Evolutionary conservation across 1,140 invertebrate genomes (phyloP), one percentile per base, ranked within the genome.

Genomic region (Himalopsyche phryganea): DNA sequence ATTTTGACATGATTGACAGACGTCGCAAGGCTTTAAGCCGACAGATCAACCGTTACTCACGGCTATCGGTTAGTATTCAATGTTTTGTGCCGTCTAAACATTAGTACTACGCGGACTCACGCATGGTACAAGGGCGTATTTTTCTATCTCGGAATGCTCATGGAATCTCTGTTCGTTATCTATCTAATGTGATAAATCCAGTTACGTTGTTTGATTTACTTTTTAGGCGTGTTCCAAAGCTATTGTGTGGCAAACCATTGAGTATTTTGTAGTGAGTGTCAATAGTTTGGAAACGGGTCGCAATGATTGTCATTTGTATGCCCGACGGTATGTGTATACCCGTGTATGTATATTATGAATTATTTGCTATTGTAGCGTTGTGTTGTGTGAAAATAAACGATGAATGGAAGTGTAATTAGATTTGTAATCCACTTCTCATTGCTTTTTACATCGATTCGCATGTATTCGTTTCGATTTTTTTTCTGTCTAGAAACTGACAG

Each of bases 361-460:
- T 56, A 56, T 56, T 56, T 28, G 53, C 53, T 49, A 56, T 56
- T 56, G 53, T 56, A 48, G 44, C 19, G 32, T 33, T 14, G 35
- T 56, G 20, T 56, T 56, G 53, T 56, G 53, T 56, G 53, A 48
- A 56, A 56, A 56, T 49, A 48, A 56, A 56, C 53, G 41, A 56
- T 56, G 53, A 56, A 56, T 56, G 53, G 53, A 49, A 35, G 53
- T 48, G 40, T 36, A 48, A 40, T 41, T 41, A 40, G 33, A 41
- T 48, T 56, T 54, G 42, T 14, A 17, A 36, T 17, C 42, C 6
- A 46, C 40, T 49, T 48, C 42, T 36, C 44, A 55, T 28, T 46
- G 42, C 33, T 40, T 45, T n/a, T n/a, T n/a, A 28, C 4, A 3
- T 28, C 23, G 23, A 9, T 9, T 28, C 23, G 9, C 9, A 28